Percentiles rank a stretch among this genome's conserved stretches.
phyloP scores from a whole-genome alignment of 2,797 vertebrate species.

The Siniperca obscura region DNA sequence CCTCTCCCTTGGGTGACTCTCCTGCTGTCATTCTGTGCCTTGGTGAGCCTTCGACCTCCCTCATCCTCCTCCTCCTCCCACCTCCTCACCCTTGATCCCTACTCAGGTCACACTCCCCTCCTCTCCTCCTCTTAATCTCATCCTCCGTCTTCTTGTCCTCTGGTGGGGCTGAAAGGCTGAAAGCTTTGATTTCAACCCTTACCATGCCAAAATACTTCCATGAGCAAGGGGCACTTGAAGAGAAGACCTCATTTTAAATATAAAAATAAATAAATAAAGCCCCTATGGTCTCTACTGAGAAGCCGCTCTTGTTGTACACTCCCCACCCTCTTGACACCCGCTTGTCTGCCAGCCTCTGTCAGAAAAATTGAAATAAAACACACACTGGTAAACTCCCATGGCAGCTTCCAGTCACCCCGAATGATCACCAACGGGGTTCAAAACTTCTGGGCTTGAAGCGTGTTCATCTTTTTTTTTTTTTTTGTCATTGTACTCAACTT shows the following conservation, averaged over 20 bases:
- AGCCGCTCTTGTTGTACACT: conserved; percentile 46
- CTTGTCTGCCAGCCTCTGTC: conserved; percentile 67
- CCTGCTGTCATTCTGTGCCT: conserved; percentile 94
- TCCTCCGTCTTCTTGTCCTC: conserved; percentile 25
- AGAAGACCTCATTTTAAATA: conserved; percentile 52
- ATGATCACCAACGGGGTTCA: conserved; percentile 84
- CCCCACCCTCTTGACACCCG: conserved; percentile 41
- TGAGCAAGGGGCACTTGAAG: conserved; percentile 58
- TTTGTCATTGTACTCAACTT: conserved; percentile 64
- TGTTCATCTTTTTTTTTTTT: conserved; percentile 54
- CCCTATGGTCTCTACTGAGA: conserved; percentile 60
- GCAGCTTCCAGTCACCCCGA: conserved; percentile 87
- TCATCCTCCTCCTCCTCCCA: conserved; percentile 54
- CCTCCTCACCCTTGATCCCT: conserved; percentile 45
- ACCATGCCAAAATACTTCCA: conserved; percentile 67
- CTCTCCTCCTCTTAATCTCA: neutral
- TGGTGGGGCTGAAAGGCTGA: conserved; percentile 45
- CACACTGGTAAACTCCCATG: conserved; percentile 85
- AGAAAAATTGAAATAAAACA: conserved; percentile 31
- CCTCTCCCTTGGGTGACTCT: conserved; percentile 89
- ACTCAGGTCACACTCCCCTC: conserved; percentile 73
- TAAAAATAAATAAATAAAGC: neutral
- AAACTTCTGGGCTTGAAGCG: conserved; percentile 81
- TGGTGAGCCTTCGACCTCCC: conserved; percentile 90
- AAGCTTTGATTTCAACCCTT: conserved; percentile 41